Evolutionary conservation across 2,888 invertebrate species (phyloP).

Genomic region (Drosophila robusta): DNA sequence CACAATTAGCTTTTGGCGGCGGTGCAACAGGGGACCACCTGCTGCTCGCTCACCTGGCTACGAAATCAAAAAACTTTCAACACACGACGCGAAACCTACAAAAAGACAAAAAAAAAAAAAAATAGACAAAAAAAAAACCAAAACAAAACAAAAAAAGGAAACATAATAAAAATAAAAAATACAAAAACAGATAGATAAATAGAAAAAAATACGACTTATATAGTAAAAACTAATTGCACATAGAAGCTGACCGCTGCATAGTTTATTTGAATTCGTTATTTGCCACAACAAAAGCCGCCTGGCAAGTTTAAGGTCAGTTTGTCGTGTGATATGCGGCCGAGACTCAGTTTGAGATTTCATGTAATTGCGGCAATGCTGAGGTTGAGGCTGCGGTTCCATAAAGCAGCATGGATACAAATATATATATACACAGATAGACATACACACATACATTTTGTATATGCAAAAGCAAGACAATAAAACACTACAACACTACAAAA

Average conservation of each 20-base stretch:
- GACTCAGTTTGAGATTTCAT: conserved; percentile 41
- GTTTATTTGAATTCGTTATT: conserved; percentile 60
- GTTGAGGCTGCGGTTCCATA: conserved; percentile 55
- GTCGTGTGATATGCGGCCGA: conserved; percentile 60
- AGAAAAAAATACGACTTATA: conserved; percentile 42
- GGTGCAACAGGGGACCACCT: conserved; percentile 70
- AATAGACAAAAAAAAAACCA: conserved; percentile 12
- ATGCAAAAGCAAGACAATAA: conserved; percentile 49
- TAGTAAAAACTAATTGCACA: conserved; percentile 76
- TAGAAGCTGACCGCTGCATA: conserved; percentile 70
- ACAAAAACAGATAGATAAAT: conserved; percentile 19
- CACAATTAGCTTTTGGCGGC: conserved; percentile 81
- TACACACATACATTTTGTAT: conserved; percentile 18
- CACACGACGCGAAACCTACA: conserved; percentile 56
- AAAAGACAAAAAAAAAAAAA: conserved; percentile 7
- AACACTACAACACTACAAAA: conserved; percentile 28
- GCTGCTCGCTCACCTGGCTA: conserved; percentile 62
- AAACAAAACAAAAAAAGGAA: conserved; percentile 23
- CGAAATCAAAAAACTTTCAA: conserved; percentile 69
- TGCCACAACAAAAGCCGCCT: conserved; percentile 70
- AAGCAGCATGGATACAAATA: conserved; percentile 52
- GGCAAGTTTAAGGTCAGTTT: conserved; percentile 78
- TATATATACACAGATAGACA: conserved; percentile 13
- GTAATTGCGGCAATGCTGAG: conserved; percentile 56
- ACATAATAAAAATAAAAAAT: conserved; percentile 33